These are phyloP conservation scores for Sesamia inferens DNA, from an alignment of 2,888 invertebrate species.

Conservation along the genomic window DNA sequence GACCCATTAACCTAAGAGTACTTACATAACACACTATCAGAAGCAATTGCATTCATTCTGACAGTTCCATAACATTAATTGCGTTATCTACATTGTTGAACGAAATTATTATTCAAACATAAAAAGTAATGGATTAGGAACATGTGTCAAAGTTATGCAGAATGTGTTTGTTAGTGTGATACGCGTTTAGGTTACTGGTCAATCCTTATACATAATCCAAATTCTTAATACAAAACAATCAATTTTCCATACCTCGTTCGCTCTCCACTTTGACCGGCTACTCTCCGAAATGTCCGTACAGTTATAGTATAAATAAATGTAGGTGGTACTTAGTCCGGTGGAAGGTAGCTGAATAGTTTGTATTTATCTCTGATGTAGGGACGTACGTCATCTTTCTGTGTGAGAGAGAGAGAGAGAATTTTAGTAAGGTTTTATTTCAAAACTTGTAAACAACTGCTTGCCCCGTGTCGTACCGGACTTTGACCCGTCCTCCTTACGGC, in stretches of 20 bases:
- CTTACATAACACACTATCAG: not conserved
- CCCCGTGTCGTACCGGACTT: no score
- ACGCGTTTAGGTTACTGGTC: not conserved
- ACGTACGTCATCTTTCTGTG: conserved; percentile 97
- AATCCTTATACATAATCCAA: not conserved
- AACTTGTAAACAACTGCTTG: no score
- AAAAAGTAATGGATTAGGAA: not conserved
- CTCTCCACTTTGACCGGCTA: conserved; percentile 3
- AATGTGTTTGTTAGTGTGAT: not conserved
- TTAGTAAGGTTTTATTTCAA: not conserved
- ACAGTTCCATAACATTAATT: not conserved
- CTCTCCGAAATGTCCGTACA: conserved; percentile 51
- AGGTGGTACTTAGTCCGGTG: conserved; percentile 92
- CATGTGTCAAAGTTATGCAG: not conserved
- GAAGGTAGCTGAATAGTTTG: conserved; percentile 96
- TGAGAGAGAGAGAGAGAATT: not conserved
- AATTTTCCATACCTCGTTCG: conserved; percentile 19
- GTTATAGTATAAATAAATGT: conserved; percentile 18
- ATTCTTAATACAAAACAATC: not conserved
- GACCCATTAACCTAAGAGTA: not conserved
- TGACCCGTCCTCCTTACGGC: no score
- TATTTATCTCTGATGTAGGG: conserved; percentile 97
- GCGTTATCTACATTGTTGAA: not conserved
- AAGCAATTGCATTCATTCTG: not conserved
- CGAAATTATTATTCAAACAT: not conserved